These are phyloP conservation scores for Himantopus leucocephalus DNA, from an alignment of 2,113 vertebrate species.

Conservation along the genomic window DNA sequence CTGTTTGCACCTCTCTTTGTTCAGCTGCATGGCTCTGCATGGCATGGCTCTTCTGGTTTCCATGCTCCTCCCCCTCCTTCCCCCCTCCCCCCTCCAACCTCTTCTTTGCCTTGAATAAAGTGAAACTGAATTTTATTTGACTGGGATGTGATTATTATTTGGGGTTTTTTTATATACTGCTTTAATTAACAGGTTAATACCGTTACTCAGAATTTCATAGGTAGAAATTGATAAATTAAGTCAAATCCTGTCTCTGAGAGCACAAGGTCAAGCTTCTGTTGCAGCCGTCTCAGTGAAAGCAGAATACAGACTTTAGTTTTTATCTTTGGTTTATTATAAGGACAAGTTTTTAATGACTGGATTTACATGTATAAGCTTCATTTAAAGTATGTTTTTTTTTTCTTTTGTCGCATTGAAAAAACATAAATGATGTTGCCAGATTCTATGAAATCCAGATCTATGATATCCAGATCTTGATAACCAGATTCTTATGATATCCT, in stretches of 20 bases:
- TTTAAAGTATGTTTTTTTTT: neutral
- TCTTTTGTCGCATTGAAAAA: neutral
- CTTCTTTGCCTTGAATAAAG: constrained; percentile 25
- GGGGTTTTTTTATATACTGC: neutral
- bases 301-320: neutral
- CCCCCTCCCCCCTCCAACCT: neutral
- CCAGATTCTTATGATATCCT: neutral
- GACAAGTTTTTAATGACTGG: neutral
- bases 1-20: neutral
- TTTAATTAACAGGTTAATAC: neutral
- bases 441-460: too few species aligned
- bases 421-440: neutral
- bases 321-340: neutral
- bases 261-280: neutral
- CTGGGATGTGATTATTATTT: neutral
- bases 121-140: constrained; percentile 15
- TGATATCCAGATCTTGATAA: neutral
- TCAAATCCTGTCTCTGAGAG: neutral
- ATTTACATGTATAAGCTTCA: neutral
- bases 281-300: neutral
- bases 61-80: neutral
- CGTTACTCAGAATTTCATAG: neutral
- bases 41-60: neutral
- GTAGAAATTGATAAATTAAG: neutral
- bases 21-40: neutral